Conservation (phyloP, 1,140 invertebrate genomes). For the Halictus rubicundus region DNA sequence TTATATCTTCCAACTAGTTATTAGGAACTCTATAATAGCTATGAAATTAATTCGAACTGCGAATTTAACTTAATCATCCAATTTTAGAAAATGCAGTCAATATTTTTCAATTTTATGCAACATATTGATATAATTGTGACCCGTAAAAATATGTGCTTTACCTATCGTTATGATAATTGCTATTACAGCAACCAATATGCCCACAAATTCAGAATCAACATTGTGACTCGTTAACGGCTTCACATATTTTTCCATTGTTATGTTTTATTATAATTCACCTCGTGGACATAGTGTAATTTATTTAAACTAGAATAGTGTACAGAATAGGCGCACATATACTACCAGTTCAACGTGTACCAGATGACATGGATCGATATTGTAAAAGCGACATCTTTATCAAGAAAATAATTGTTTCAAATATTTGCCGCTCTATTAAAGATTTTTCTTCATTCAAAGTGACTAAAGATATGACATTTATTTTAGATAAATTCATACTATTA, state of each 20-base stretch:
- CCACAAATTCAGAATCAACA: slow-evolving; percentile 74
- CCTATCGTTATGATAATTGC: slow-evolving; percentile 81
- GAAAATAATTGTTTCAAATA: no score
- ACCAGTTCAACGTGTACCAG: no score
- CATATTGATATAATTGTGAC: slow-evolving; percentile 47
- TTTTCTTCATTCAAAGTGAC: no score
- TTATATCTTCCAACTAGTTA: slow-evolving; percentile 7
- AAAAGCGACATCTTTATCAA: no score
- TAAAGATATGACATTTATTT: no score
- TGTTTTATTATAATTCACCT: slow-evolving; percentile 3
- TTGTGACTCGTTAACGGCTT: slow-evolving; percentile 65
- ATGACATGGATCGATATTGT: no score
- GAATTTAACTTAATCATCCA: not conserved
- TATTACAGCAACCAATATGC: slow-evolving; percentile 79
- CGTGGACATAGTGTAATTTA: not conserved
- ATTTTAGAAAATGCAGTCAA: slow-evolving; percentile 5
- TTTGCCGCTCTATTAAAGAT: no score
- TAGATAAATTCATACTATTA: no score
- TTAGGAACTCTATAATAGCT: slow-evolving; percentile 15
- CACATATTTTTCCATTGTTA: slow-evolving; percentile 68
- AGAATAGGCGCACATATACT: no score
- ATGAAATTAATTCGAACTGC: no score
- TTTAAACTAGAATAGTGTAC: not conserved
- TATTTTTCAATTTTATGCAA: not conserved
- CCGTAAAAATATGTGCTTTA: slow-evolving; percentile 70